These are phyloP conservation scores for Mycteria americana DNA, from an alignment of 2,797 vertebrate genomes.

Conservation along the genomic window DNA sequence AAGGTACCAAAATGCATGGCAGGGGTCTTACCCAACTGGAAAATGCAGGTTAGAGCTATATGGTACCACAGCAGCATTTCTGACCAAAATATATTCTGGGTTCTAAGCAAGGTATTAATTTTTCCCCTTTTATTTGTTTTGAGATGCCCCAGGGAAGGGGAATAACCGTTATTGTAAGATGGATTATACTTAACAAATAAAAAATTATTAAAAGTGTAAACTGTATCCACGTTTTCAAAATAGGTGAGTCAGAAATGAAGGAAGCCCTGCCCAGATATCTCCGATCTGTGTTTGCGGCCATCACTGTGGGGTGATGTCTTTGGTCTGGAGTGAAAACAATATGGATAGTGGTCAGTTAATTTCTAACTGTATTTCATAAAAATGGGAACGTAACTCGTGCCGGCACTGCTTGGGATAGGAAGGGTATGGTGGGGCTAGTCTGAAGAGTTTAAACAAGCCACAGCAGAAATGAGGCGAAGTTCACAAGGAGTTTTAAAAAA, in stretches of 20 bases:
- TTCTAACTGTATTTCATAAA: background rate
- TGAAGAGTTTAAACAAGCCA: background rate
- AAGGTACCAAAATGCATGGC: background rate
- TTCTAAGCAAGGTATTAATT: background rate
- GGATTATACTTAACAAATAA: background rate
- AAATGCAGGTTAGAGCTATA: background rate
- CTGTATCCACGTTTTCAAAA: background rate
- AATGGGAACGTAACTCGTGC: rapidly evolving
- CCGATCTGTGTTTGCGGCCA: background rate
- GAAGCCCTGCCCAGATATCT: background rate
- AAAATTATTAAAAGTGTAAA: background rate
- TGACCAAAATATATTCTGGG: background rate
- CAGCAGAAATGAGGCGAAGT: background rate
- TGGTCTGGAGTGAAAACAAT: background rate
- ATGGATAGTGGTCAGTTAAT: rapidly evolving
- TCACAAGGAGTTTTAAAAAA: background rate
- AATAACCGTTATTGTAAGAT: background rate
- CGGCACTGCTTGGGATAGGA: background rate
- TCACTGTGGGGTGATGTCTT: background rate
- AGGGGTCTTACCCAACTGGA: background rate
- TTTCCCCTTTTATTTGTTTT: background rate
- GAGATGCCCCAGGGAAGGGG: background rate
- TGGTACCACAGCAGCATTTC: background rate
- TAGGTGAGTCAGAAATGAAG: background rate
- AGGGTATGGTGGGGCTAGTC: no score